Evolutionary conservation across 2,113 vertebrate genomes (phyloP), one percentile per base, ranked within the genome.

Genomic region (Pelmatolapia mariae): DNA sequence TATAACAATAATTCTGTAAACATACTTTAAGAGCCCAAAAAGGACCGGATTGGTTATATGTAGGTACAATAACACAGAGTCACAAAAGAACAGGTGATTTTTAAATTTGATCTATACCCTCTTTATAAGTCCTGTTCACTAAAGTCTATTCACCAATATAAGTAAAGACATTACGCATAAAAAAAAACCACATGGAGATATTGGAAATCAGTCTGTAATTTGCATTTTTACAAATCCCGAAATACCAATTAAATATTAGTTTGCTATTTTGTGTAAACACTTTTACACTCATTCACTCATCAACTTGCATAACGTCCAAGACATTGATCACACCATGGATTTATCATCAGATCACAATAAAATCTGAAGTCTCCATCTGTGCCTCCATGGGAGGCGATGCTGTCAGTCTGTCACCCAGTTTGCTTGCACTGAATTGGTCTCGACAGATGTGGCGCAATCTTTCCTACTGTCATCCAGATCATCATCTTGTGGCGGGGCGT

Each of bases 341-440:
- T 16, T 43, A 71, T 43, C n/a, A 38, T 38, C 19, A 38, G 11
- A 13, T 68, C 33, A 68, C 19, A 68, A 22, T 40, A 5, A 40
- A 5, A 68, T 40, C 63, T 68, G 9, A 61, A 7, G 12, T 71
- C 66, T 71, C 1, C n/a, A 38, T 38, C 19, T 24, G 59, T 33
- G 63, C 11, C 33, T 68, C 19, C 1, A 11, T 0, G 33, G 1
- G 19, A n/a, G 19, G 33, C 11, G 19, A 40, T 8, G 12, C 36
- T 71, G 63, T 66, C 33, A 0, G 19, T 12, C 66, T 71, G 63
- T 22, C 63, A 22, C 7, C 36, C 61, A 38, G 33, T 13, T 0
- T n/a, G 1, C 11, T 66, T 66, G 29, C 18, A n/a, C 18, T 63
- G 4, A 15, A 40, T 10, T 52, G 19, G 24, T 24, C 18, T 19